These are phyloP conservation scores for Perizoma flavofasciatum DNA, from an alignment of 2,888 invertebrate genomes.

Conservation along the genomic window DNA sequence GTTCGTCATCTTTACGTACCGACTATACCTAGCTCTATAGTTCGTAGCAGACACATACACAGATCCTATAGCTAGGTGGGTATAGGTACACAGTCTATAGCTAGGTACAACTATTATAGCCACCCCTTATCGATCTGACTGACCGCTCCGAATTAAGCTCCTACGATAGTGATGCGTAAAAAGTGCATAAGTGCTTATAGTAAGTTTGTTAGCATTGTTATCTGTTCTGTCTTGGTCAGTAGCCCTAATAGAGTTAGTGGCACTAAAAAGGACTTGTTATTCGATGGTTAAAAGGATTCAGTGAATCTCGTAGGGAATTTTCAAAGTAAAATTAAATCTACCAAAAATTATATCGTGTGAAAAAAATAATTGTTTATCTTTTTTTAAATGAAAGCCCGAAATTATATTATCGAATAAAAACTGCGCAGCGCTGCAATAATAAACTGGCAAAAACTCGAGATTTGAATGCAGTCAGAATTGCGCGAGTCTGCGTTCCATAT, in stretches of 20 bases:
- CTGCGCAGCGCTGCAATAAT: slow-evolving; percentile 24
- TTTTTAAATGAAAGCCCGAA: slow-evolving; percentile 2
- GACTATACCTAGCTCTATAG: no score
- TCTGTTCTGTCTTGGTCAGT: no score
- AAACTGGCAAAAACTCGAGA: slow-evolving; percentile 65
- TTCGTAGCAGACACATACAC: neutral
- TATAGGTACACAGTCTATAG: neutral
- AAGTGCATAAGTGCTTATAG: neutral
- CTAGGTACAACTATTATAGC: slow-evolving; percentile 16
- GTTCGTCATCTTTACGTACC: no score
- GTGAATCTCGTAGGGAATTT: no score
- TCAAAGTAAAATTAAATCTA: no score
- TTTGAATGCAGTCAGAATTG: slow-evolving; percentile 74
- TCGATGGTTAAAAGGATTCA: no score
- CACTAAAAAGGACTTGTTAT: no score
- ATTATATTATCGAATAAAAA: slow-evolving; percentile 12
- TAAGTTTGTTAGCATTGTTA: no score
- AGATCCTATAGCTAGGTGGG: neutral
- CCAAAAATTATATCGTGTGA: no score
- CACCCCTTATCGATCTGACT: slow-evolving; percentile 28
- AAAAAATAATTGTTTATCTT: neutral
- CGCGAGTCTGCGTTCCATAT: slow-evolving; percentile 82
- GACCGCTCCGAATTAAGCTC: slow-evolving; percentile 18
- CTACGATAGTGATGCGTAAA: slow-evolving; percentile 9
- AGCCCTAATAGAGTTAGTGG: no score